Percentiles rank a stretch among this genome's conserved stretches.
phyloP scores from a whole-genome alignment of 2,797 vertebrate genomes.

The Lutjanus argentimaculatus region DNA sequence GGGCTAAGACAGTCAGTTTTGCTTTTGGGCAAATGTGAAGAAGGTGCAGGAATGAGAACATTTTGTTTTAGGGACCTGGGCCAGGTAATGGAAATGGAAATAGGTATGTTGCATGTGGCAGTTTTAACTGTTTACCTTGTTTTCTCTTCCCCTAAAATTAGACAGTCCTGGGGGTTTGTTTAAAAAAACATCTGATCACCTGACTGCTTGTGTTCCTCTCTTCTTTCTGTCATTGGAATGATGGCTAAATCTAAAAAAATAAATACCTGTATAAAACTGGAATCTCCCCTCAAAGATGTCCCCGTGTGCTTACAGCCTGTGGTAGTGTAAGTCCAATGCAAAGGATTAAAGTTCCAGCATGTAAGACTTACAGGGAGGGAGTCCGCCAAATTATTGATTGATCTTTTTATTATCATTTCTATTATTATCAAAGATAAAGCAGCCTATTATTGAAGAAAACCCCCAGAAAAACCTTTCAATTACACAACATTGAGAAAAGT shows the following conservation, averaged over 20 bases:
- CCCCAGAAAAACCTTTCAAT: too few relatives aligned
- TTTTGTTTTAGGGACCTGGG: slow-evolving; percentile 13
- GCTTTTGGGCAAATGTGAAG: slow-evolving; percentile 38
- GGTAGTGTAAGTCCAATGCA: neutral
- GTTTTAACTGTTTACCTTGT: neutral
- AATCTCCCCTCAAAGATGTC: neutral
- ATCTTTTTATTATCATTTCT: too few relatives aligned
- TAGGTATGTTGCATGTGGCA: neutral
- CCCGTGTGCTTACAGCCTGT: slow-evolving; percentile 5
- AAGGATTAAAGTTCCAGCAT: neutral
- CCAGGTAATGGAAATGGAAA: slow-evolving; percentile 12
- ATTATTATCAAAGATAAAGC: too few relatives aligned
- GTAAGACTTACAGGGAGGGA: too few relatives aligned
- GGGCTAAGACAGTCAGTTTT: slow-evolving; percentile 18
- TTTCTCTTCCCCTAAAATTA: neutral
- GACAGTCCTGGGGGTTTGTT: neutral
- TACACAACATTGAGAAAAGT: too few relatives aligned
- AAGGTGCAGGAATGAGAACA: slow-evolving; percentile 19
- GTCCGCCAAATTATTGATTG: too few relatives aligned
- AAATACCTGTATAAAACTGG: neutral
- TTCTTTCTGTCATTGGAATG: neutral
- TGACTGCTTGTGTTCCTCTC: neutral
- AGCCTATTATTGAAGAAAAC: too few relatives aligned
- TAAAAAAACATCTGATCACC: neutral
- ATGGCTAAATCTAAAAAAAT: neutral